Evolutionary conservation across 2,113 vertebrate genomes (phyloP), one percentile per base, ranked within the genome.

Genomic region (Egretta garzetta): DNA sequence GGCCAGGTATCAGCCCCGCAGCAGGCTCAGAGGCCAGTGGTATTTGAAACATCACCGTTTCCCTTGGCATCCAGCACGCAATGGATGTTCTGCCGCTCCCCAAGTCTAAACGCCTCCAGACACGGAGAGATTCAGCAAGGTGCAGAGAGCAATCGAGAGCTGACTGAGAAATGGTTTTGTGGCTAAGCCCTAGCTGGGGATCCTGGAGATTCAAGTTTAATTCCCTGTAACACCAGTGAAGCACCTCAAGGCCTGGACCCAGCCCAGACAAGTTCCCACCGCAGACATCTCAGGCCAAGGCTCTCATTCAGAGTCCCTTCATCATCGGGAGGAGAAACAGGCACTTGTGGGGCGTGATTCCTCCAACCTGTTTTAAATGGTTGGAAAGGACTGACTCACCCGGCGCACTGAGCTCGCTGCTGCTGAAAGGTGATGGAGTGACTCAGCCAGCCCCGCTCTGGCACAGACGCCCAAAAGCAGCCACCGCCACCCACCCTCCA

Each of bases 401-500:
- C 14, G 1, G n/a, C 6, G 9, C 14, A 2, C 14, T 5, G 53
- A 30, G 60, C 35, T 45, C 6, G 5, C 41, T 22, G 56, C 43
- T 81, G 70, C 4, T n/a, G 63, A 12, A 56, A 58, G 75, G 37
- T 37, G 52, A 43, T 8, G 24, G 47, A 45, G 92, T 14, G 33
- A 45, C 56, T 53, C 50, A 50, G 43, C 41, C 63, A 76, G 76
- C 15, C 33, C 76, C 2, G 1, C 32, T 50, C 41, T 3, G 1
- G 43, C 64, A 45, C 0, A 1, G 72, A 24, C 5, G 13, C n/a
- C 47, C 32, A 8, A 74, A 45, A 9, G 59, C 43, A 30, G 33
- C n/a, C 30, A 2, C 15, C 4, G 0, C 14, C 66, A 39, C 28
- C 18, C 21, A 49, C n/a, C 39, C 47, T 45, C 12, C 8, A 0